phyloP scores from a whole-genome alignment of 1,140 invertebrate genomes.

The Aphelenchoides besseyi region DNA sequence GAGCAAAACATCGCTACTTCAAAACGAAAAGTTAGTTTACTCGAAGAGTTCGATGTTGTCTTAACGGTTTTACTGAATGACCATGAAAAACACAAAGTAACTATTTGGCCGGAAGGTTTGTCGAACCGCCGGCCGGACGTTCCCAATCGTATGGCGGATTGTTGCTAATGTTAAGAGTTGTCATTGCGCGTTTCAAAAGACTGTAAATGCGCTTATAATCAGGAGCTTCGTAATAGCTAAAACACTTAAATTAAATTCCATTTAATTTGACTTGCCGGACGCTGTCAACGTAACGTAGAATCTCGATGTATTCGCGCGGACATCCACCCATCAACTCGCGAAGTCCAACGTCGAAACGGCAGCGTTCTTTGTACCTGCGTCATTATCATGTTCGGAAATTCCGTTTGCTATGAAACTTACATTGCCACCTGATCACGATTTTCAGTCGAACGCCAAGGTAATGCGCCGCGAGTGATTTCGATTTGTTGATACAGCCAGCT shows the following conservation, averaged over 20 bases:
- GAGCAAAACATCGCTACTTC: conserved; percentile 52
- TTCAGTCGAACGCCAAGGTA: conserved; percentile 36
- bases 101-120: too few relatives aligned
- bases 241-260: too few relatives aligned
- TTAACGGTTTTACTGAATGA: not conserved
- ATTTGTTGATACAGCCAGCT: conserved; percentile 42
- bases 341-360: conserved; percentile 30
- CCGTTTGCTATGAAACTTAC: not conserved
- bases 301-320: conserved; percentile 35
- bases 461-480: conserved; percentile 34
- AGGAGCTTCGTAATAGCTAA: conserved; percentile 38
- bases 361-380: conserved; percentile 29
- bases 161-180: not conserved
- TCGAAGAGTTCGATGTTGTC: not conserved
- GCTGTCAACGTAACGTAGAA: conserved; percentile 31
- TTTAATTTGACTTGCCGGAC: too few relatives aligned
- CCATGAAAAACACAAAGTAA: too few relatives aligned
- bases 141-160: conserved; percentile 31
- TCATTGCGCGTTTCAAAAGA: conserved; percentile 19
- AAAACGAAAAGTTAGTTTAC: conserved; percentile 60
- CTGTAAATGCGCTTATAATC: conserved; percentile 29
- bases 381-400: not conserved
- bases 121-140: too few relatives aligned
- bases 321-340: conserved; percentile 35
- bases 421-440: conserved; percentile 16